These are phyloP conservation scores for Bovichtus diacanthus DNA, from an alignment of 2,797 vertebrate genomes.

Conservation along the genomic window DNA sequence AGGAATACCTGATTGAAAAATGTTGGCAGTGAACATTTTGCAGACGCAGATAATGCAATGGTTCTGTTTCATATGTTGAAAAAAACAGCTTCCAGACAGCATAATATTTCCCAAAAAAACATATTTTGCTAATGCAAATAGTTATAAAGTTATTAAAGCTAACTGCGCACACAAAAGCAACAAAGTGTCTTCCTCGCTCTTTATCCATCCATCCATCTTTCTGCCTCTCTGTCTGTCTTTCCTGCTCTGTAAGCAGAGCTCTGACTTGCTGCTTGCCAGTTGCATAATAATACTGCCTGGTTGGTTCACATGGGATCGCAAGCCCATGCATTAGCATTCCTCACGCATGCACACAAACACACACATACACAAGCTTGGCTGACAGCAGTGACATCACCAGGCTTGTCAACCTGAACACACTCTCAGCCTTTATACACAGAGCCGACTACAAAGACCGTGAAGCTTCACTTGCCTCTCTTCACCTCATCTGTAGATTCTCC, in stretches of 20 bases:
- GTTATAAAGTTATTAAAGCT: slow-evolving; percentile 2
- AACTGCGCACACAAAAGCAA: slow-evolving; percentile 4
- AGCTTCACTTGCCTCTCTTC: slow-evolving; percentile 15
- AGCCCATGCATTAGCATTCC: slow-evolving; percentile 77
- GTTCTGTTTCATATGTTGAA: background rate
- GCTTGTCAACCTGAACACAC: slow-evolving; percentile 70
- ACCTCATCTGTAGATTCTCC: slow-evolving; percentile 10
- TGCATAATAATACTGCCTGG: slow-evolving; percentile 79
- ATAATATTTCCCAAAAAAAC: background rate
- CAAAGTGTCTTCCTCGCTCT: slow-evolving; percentile 17
- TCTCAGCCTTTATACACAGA: slow-evolving; percentile 30
- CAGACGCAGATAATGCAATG: background rate
- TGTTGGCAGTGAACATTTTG: background rate
- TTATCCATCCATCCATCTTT: slow-evolving; percentile 45
- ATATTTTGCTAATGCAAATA: slow-evolving; percentile 20
- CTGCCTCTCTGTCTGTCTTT: slow-evolving; percentile 43
- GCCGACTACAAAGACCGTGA: slow-evolving; percentile 37
- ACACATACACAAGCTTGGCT: slow-evolving; percentile 48
- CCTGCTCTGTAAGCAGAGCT: slow-evolving; percentile 67
- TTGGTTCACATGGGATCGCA: slow-evolving; percentile 79
- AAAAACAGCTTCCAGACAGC: background rate
- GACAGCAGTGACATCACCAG: slow-evolving; percentile 68
- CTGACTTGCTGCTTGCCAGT: slow-evolving; percentile 80
- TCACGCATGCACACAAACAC: slow-evolving; percentile 52
- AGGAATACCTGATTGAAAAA: background rate